Evolutionary conservation across 2,888 invertebrate genomes (phyloP), one percentile per base, ranked within the genome.

Genomic region (Nineta flava): DNA sequence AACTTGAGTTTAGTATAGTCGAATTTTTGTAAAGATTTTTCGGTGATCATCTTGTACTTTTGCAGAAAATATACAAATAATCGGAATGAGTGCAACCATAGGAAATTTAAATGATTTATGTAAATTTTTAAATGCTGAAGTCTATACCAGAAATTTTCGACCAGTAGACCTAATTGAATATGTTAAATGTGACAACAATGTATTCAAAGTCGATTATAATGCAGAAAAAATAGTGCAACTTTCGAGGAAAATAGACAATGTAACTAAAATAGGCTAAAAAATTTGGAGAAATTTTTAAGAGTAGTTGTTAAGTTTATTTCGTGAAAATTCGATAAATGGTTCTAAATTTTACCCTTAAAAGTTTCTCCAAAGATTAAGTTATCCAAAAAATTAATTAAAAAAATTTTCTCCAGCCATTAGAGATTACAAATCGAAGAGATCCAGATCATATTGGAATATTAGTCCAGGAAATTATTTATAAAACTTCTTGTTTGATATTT

Each of bases 81-180:
- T 97, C 15, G 95, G 93, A 17, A 96, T 97, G 94, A 94, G 93
- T 66, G 97, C 97, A 0, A 97, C 97, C 0, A 85, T 97, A 57
- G 93, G 90, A 51, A 96, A 97, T 68, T 70, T 95, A 49, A 64
- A 75, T 0, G 90, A 95, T 60, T 62, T 99, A 42, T 79, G 84
- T 1, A 60, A 65, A 49, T 97, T 94, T 66, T 70, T 99, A 2
- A 74, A 80, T 49, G 86, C 94, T 0, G 83, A 87, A 47, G 71
- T 87, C 12, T 96, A 84, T 64, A 76, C 80, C 12, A 79, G 83
- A 51, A 77, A 92, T 61, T 97, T 96, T 68, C 75, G 96, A 41
- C 96, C 96, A 0, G 84, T 95, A 2, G 79, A 86, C 62, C 69
- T 95, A 44, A 78, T 76, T 17, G 94, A 90, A 66, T 87, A 81